Percentiles rank a stretch among this genome's conserved stretches.
These are phyloP conservation scores for Teleiodes luculella DNA, from an alignment of 2,888 invertebrate genomes.

Conservation along the genomic window DNA sequence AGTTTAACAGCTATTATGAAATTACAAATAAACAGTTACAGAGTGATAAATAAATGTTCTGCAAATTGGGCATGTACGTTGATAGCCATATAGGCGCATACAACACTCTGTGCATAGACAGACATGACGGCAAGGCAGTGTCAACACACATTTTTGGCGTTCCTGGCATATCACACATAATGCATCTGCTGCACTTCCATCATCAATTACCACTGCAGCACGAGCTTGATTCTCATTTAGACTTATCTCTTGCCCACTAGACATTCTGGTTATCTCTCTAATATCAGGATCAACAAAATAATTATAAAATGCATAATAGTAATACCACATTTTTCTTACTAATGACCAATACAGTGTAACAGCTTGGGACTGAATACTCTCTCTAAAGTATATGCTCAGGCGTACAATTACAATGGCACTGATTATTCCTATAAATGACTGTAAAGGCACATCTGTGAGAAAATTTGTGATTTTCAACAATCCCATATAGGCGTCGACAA, in stretches of 20 bases:
- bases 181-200: slow-evolving; percentile 50
- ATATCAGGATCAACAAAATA: slow-evolving; percentile 64
- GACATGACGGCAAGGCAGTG: slow-evolving; percentile 77
- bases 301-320: slow-evolving; percentile 58
- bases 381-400: slow-evolving; percentile 54
- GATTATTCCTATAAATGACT: slow-evolving; percentile 64
- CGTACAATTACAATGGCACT: slow-evolving; percentile 57
- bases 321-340: slow-evolving; percentile 54
- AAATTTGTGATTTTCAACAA: slow-evolving; percentile 63
- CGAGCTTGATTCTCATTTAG: slow-evolving; percentile 27
- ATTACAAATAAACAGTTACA: slow-evolving; percentile 65
- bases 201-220: slow-evolving; percentile 33
- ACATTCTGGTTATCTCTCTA: slow-evolving; percentile 54
- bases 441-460: slow-evolving; percentile 68
- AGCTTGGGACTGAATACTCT: slow-evolving; percentile 40
- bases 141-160: slow-evolving; percentile 73
- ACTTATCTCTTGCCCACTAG: slow-evolving; percentile 43
- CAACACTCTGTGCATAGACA: slow-evolving; percentile 76
- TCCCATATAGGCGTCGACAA: slow-evolving; percentile 52
- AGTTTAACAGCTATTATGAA: too few species aligned
- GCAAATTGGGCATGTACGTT: slow-evolving; percentile 75
- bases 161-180: slow-evolving; percentile 78
- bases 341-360: slow-evolving; percentile 52
- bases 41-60: slow-evolving; percentile 76
- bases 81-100: slow-evolving; percentile 65